A percentile compares a stretch with the other conserved stretches of the same genome.
Conservation (phyloP, 2,113 vertebrate species). For the Ptyas mucosa region DNA sequence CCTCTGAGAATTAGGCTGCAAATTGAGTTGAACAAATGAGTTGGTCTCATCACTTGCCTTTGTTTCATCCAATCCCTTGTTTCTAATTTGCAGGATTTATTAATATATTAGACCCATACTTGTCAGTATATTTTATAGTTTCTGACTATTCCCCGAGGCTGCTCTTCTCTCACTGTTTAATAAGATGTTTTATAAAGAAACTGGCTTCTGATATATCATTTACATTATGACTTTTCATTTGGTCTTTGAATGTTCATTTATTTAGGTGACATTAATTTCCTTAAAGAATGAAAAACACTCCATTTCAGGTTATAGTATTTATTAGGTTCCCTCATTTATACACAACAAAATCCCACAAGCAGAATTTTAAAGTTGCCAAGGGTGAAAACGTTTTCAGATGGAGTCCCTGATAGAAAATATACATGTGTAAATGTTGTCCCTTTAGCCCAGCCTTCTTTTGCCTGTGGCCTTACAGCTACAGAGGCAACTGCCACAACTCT, state of each 20-base stretch:
- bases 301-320: slow-evolving; percentile 51
- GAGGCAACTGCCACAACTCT: background rate
- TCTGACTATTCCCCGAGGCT: slow-evolving; percentile 57
- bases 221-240: slow-evolving; percentile 68
- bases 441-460: background rate
- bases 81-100: slow-evolving; percentile 59
- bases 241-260: slow-evolving; percentile 63
- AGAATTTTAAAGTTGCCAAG: background rate
- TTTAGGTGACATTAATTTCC: slow-evolving; percentile 59
- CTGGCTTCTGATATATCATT: slow-evolving; percentile 64
- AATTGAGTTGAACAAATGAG: slow-evolving; percentile 62
- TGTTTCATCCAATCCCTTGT: slow-evolving; percentile 49
- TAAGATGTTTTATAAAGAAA: slow-evolving; percentile 57
- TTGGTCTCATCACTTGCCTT: slow-evolving; percentile 57
- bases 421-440: background rate
- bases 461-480: background rate
- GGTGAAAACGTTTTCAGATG: background rate
- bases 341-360: slow-evolving; percentile 57
- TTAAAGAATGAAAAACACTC: slow-evolving; percentile 61
- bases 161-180: slow-evolving; percentile 55
- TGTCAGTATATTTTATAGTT: slow-evolving; percentile 52
- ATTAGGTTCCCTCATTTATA: slow-evolving; percentile 48
- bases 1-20: slow-evolving; percentile 49
- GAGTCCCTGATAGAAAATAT: slow-evolving; percentile 29
- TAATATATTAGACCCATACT: slow-evolving; percentile 49